Evolutionary conservation across 2,888 invertebrate genomes (phyloP).

Genomic region (Chrysina gloriosa): DNA sequence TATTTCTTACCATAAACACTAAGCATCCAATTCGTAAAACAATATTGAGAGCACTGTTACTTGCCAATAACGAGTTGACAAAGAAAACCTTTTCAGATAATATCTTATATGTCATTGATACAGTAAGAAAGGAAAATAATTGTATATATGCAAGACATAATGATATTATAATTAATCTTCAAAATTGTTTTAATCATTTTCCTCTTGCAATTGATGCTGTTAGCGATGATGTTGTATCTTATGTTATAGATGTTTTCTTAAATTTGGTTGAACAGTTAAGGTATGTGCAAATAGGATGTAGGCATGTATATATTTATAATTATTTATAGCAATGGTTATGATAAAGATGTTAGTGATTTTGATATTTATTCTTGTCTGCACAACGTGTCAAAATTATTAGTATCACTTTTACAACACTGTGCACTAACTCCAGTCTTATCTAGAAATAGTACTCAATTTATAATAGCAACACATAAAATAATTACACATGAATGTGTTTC

Average conservation of each 20-base stretch:
- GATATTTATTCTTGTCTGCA: slow-evolving; percentile 61
- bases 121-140: slow-evolving; percentile 15
- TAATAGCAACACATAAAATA: slow-evolving; percentile 51
- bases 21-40: slow-evolving; percentile 52
- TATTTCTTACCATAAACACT: slow-evolving; percentile 46
- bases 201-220: slow-evolving; percentile 47
- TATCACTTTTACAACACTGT: slow-evolving; percentile 63
- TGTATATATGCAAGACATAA: slow-evolving; percentile 20
- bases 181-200: slow-evolving; percentile 49
- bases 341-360: slow-evolving; percentile 28
- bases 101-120: slow-evolving; percentile 33
- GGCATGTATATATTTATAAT: background rate
- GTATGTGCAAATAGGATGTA: slow-evolving; percentile 42
- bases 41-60: slow-evolving; percentile 47
- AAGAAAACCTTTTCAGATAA: slow-evolving; percentile 30
- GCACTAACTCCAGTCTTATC: slow-evolving; percentile 39
- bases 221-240: slow-evolving; percentile 44
- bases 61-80: slow-evolving; percentile 39
- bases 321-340: slow-evolving; percentile 2
- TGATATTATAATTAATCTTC: slow-evolving; percentile 38
- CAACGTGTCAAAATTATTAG: slow-evolving; percentile 62
- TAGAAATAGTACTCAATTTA: slow-evolving; percentile 44
- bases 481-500: slow-evolving; percentile 67
- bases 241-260: slow-evolving; percentile 42
- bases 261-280: slow-evolving; percentile 43